Conservation (phyloP, 2,888 invertebrate species). For the Volucella inflata region DNA sequence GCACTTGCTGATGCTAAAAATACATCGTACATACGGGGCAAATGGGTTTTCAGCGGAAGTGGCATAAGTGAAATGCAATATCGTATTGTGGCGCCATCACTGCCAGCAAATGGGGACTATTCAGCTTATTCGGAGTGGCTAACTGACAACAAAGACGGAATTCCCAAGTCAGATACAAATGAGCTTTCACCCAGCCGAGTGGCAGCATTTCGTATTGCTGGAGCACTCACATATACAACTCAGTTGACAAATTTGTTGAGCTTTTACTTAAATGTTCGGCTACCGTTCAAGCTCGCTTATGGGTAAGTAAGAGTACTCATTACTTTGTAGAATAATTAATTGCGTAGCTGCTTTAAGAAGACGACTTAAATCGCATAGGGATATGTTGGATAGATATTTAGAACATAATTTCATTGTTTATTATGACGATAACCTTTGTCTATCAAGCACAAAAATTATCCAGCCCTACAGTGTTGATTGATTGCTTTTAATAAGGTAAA, state of each 20-base stretch:
- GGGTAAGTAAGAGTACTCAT: constrained; percentile 83
- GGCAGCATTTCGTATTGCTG: constrained; percentile 89
- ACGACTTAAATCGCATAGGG: too few relatives aligned
- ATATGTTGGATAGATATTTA: too few relatives aligned
- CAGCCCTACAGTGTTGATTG: too few relatives aligned
- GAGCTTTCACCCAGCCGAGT: constrained; percentile 87
- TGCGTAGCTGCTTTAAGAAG: too few relatives aligned
- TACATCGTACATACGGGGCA: constrained; percentile 91
- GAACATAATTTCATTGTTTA: too few relatives aligned
- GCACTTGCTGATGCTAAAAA: constrained; percentile 90
- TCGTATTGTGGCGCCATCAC: constrained; percentile 92
- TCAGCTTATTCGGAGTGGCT: constrained; percentile 91
- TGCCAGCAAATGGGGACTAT: constrained; percentile 93
- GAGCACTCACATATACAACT: constrained; percentile 93
- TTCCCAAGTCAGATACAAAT: constrained; percentile 82
- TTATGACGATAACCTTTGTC: too few relatives aligned
- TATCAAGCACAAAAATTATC: too few relatives aligned
- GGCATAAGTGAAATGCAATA: constrained; percentile 89
- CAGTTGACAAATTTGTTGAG: constrained; percentile 93
- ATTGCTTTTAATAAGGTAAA: too few relatives aligned
- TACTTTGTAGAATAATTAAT: not conserved
- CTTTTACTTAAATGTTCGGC: constrained; percentile 91
- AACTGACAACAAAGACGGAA: constrained; percentile 84
- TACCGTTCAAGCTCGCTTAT: constrained; percentile 90
- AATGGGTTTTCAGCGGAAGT: constrained; percentile 88